Conservation (phyloP, 2,888 invertebrate genomes). For the Atrina japonica region DNA sequence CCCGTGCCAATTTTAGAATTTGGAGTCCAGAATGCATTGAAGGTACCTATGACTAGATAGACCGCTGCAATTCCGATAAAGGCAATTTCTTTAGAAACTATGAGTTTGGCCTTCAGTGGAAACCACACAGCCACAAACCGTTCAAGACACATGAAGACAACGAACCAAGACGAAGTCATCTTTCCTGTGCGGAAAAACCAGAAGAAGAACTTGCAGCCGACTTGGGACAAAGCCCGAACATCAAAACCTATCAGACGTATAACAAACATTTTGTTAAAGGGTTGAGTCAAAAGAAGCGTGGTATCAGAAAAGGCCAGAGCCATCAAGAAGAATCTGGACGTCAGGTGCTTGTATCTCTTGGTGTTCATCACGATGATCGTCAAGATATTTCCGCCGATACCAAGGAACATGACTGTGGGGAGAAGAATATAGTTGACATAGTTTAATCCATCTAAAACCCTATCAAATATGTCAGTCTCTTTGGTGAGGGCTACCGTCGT, state of each 20-base stretch:
- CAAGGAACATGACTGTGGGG: conserved; percentile 56
- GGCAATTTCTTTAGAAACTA: conserved; percentile 52
- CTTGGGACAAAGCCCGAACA: conserved; percentile 54
- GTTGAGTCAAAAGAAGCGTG: conserved; percentile 54
- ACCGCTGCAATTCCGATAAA: conserved; percentile 40
- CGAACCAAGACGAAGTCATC: conserved; percentile 69
- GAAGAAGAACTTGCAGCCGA: conserved; percentile 63
- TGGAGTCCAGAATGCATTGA: conserved; percentile 53
- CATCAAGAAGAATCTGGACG: conserved; percentile 57
- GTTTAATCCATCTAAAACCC: conserved; percentile 35
- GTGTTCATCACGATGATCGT: conserved; percentile 61
- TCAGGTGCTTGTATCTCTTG: conserved; percentile 46
- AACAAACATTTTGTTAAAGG: conserved; percentile 63
- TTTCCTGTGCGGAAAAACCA: conserved; percentile 59
- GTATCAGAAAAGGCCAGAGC: conserved; percentile 63
- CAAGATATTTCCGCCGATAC: conserved; percentile 57
- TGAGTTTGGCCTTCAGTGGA: conserved; percentile 55
- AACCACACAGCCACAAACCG: conserved; percentile 64
- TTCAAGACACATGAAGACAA: conserved; percentile 61
- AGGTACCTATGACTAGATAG: conserved; percentile 46
- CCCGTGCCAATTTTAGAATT: conserved; percentile 49
- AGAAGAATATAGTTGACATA: conserved; percentile 47
- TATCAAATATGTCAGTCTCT: conserved; percentile 4
- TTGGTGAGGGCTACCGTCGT: too few relatives aligned
- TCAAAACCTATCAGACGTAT: conserved; percentile 55